Percentiles rank a stretch among this genome's conserved stretches.
These are phyloP conservation scores for Anas capensis DNA, from an alignment of 2,797 vertebrate species.

Conservation along the genomic window DNA sequence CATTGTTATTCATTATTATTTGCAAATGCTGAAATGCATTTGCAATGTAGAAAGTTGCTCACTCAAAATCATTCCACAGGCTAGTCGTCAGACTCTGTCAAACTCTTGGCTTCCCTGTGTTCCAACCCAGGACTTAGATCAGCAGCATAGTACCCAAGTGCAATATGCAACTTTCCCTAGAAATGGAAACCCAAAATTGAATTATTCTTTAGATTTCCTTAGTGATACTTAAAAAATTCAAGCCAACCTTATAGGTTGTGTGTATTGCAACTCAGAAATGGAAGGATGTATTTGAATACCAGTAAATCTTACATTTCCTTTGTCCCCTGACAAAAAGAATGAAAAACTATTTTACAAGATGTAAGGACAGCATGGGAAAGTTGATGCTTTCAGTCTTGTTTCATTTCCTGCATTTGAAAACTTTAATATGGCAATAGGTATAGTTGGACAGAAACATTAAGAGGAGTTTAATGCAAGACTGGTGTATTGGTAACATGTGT, in stretches of 20 bases:
- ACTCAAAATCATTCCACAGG: not conserved
- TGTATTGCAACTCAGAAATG: not conserved
- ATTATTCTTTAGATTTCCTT: not conserved
- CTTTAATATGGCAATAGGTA: not conserved
- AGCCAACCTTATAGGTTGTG: rapidly evolving
- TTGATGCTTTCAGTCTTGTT: not conserved
- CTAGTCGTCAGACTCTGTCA: not conserved
- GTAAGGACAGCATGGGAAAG: not conserved
- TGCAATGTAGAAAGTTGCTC: not conserved
- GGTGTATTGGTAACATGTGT: rapidly evolving
- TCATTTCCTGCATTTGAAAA: not conserved
- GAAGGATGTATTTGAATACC: not conserved
- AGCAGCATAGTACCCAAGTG: rapidly evolving
- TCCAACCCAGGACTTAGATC: not conserved
- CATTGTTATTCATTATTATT: not conserved
- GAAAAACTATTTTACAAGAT: not conserved
- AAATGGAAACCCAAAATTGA: not conserved
- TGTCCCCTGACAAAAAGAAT: not conserved
- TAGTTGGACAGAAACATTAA: not conserved
- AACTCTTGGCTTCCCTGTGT: not conserved
- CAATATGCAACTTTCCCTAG: rapidly evolving
- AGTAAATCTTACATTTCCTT: not conserved
- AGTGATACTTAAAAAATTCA: not conserved
- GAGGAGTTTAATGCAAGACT: not conserved
- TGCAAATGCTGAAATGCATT: not conserved